Base-by-base conservation (phyloP, 1,140 invertebrate species). In the Chlorops oryzae region DNA sequence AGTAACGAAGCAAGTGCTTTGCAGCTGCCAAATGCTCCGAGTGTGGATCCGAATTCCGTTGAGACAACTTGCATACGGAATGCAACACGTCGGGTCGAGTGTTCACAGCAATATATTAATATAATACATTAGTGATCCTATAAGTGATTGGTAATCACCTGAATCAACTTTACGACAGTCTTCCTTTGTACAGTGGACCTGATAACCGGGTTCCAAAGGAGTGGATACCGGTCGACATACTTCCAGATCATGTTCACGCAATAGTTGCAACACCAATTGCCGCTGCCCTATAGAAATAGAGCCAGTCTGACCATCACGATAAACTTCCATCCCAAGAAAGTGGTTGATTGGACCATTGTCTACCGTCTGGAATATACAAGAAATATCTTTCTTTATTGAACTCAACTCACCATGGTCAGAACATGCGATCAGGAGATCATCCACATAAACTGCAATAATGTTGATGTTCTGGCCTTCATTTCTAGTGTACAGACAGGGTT, bases 11-110 rank as follows among this genome's bases (percentile, higher is more conserved):
- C 10, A 57, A 39, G 10, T 43, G 45, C 50, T 45, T 43, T 5
- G 22, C 41, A 17, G 49, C 41, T n/a, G 32, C n/a, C 18, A 39
- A 45, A 38, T 51, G 39, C n/a, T 35, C 20, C 12, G 18, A 32
- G 17, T 45, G 34, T 23, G 34, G 43, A 15, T 47, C n/a, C 9
- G 17, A 20, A 18, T 38, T 46, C 17, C 18, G 20, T 25, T 51
- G 50, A 18, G 41, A 21, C 15, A 51, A 18, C 38, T 51, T 46
- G 25, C 20, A 37, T 22, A 47, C 24, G n/a, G 28, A 28, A 25
- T 34, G 39, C 17, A 45, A 15, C n/a, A n/a, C 27, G 50, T 76
- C 73, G 21, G 68, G 73, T 41, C 74, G 38, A 2, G 71, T 69
- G 10, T 57, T 55, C 2, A 63, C 43, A 28, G 67, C 52, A 10